A percentile compares a stretch with the other conserved stretches of the same genome.
Evolutionary conservation across 1,140 invertebrate genomes (phyloP).

Genomic region (Argopecten irradians): DNA sequence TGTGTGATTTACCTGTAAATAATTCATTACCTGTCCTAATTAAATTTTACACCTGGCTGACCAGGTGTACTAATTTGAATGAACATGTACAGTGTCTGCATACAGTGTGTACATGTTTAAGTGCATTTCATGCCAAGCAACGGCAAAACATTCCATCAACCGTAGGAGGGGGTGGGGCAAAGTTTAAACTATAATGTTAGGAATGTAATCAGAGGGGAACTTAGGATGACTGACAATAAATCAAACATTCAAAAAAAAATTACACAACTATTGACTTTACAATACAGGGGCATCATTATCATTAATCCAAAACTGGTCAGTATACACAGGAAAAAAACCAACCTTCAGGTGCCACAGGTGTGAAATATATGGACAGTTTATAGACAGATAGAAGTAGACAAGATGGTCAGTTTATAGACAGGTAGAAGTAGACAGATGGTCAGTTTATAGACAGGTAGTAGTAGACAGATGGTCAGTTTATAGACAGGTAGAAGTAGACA

Average conservation of each 20-base stretch:
- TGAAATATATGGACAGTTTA: neutral
- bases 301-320: neutral
- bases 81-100: neutral
- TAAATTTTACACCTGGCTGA: constrained; percentile 9
- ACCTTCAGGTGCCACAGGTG: no score
- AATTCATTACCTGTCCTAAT: neutral
- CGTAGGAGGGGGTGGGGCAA: neutral
- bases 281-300: no score
- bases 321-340: no score
- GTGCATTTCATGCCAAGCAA: neutral
- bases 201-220: no score
- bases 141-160: neutral
- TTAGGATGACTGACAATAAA: no score
- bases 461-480: no score
- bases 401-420: neutral
- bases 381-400: neutral
- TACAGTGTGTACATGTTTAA: neutral
- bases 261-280: no score
- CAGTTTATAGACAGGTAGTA: neutral
- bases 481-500: no score
- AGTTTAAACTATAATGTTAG: no score
- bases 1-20: neutral
- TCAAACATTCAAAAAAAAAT: no score
- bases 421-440: neutral
- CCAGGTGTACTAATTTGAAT: neutral